A percentile compares a stretch with the other conserved stretches of the same genome.
phyloP scores from a whole-genome alignment of 2,797 vertebrate genomes.

The Denticeps clupeoides region DNA sequence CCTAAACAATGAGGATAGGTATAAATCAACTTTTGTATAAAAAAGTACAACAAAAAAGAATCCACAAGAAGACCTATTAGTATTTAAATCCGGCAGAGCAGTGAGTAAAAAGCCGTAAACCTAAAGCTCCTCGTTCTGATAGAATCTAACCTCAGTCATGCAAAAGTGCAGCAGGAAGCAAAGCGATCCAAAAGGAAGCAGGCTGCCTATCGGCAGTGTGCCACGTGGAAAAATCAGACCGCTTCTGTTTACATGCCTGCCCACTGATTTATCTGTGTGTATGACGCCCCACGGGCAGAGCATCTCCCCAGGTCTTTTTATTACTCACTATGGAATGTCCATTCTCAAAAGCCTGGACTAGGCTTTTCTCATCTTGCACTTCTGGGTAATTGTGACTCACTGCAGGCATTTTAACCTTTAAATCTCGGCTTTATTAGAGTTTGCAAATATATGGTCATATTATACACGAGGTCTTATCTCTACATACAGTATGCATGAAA shows the following conservation, averaged over 20 bases:
- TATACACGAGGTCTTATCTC: too few species aligned
- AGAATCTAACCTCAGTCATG: conserved; percentile 16
- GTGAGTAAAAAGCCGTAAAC: conserved; percentile 25
- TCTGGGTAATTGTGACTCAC: too few species aligned
- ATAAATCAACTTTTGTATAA: neutral
- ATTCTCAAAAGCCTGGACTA: conserved; percentile 30
- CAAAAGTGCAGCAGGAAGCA: conserved; percentile 21
- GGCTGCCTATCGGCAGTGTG: conserved; percentile 21
- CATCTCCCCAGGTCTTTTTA: conserved; percentile 35
- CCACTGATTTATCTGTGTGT: conserved; percentile 34
- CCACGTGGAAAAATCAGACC: conserved; percentile 29
- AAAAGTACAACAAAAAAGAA: neutral
- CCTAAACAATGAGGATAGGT: neutral
- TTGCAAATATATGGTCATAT: too few species aligned
- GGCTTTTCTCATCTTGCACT: too few species aligned
- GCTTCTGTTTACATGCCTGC: conserved; percentile 35
- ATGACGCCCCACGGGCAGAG: conserved; percentile 31
- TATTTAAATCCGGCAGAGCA: conserved; percentile 12
- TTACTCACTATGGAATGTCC: conserved; percentile 33
- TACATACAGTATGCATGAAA: too few species aligned
- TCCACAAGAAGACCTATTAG: neutral
- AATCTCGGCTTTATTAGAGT: too few species aligned
- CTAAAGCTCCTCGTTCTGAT: conserved; percentile 23
- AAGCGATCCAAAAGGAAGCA: conserved; percentile 26
- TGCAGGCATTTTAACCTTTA: too few species aligned